Base-by-base conservation (phyloP, 1,140 invertebrate genomes). In the Drosophila tropicalis region DNA sequence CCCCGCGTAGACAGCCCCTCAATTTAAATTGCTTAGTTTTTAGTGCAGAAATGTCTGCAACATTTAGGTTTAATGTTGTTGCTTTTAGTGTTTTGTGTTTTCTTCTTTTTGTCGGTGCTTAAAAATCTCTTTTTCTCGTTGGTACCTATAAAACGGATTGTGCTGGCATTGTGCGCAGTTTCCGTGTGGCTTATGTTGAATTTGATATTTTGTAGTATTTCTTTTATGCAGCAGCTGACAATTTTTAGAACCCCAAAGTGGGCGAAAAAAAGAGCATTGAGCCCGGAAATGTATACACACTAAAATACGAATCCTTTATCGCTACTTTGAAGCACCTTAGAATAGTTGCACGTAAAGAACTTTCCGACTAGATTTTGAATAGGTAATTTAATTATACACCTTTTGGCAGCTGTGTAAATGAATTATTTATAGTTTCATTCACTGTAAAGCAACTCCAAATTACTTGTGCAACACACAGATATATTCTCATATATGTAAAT, bases 31-130 rank as follows among this genome's bases (percentile, higher is more conserved):
- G 78, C 71, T 70, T 70, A 86, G 69, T 81, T 86, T 81, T 86
- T 81, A 86, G 79, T 86, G 82, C 82, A 86, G 79, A 86, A 86
- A 86, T 86, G 82, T 83, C 75, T 83, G 80, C 80, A 83, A 67
- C 79, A 75, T 83, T 83, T 79, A 68, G 69, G 79, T 86, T 86
- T 81, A 86, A 86, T 86, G 71, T 69, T 70, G 72, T 51, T 76
- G 81, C 70, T 64, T 72, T 70, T 29, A 29, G 78, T 81, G n/a
- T 69, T 66, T 72, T 62, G 54, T 55, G 60, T 51, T 64, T 64
- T 69, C 63, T 17, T 54, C 44, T 68, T 60, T 68, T 70, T 62
- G 61, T 58, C 12, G 36, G 32, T 69, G 68, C 73, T 56, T 62
- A 70, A 62, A 15, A 69, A 62, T 34, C 70, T 73, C 70, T 73